These are phyloP conservation scores for Gryllus bimaculatus DNA, from an alignment of 1,140 invertebrate species.

Conservation along the genomic window DNA sequence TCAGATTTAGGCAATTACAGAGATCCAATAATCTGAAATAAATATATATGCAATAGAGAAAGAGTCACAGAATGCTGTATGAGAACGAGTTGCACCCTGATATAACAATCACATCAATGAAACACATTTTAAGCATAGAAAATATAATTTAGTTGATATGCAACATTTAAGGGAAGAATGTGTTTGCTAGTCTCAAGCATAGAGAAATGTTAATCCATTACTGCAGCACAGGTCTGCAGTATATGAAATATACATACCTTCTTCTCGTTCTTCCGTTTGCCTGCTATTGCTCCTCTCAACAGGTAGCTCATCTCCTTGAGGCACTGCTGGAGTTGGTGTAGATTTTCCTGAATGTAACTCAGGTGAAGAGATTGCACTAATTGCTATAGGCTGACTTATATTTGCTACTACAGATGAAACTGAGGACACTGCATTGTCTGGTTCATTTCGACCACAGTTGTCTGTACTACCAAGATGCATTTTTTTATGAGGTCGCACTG, in stretches of 20 bases:
- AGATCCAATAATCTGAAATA: no score
- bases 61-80: no score
- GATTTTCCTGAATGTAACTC: constrained; percentile 9
- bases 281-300: background rate
- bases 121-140: no score
- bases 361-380: constrained; percentile 12
- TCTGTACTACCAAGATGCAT: constrained; percentile 12
- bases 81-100: no score
- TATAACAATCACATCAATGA: no score
- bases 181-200: no score
- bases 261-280: constrained; percentile 7
- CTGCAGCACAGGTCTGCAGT: background rate
- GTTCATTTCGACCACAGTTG: background rate
- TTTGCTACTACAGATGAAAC: constrained; percentile 13
- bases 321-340: background rate
- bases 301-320: background rate
- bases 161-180: no score
- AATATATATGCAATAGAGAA: no score
- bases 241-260: constrained; percentile 1
- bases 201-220: background rate
- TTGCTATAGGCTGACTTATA: constrained; percentile 11
- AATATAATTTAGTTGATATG: no score
- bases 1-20: no score
- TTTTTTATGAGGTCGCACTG: constrained; percentile 28
- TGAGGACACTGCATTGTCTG: background rate